These are phyloP conservation scores for Epinephelus coioides DNA, from an alignment of 2,797 vertebrate species.

Conservation along the genomic window DNA sequence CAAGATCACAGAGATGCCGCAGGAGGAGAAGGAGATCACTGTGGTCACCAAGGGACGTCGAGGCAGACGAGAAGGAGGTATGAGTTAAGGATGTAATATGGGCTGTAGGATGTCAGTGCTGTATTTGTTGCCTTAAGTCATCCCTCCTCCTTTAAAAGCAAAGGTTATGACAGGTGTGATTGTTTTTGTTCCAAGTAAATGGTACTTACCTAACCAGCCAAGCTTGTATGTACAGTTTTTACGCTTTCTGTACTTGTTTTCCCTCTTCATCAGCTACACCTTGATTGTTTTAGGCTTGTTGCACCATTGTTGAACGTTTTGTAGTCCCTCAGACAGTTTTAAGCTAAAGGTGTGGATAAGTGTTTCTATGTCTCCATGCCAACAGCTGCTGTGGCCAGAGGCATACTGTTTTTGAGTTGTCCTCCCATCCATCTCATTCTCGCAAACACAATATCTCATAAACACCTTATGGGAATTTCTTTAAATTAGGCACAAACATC, in stretches of 20 bases:
- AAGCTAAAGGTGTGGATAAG: not conserved
- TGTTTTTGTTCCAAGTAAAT: conserved; percentile 13
- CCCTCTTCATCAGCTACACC: not conserved
- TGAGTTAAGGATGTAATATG: not conserved
- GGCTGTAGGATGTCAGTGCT: not conserved
- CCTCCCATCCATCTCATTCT: too few relatives aligned
- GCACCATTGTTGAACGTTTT: not conserved
- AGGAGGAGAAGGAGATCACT: conserved; percentile 92
- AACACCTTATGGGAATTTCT: too few relatives aligned
- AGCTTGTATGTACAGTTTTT: conserved; percentile 11
- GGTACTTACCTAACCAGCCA: conserved; percentile 3
- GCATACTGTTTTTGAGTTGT: too few relatives aligned
- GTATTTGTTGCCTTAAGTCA: not conserved
- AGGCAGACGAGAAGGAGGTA: conserved; percentile 90
- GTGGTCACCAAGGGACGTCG: conserved; percentile 91
- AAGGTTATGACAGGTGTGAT: not conserved
- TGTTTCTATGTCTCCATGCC: not conserved
- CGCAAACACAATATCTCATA: too few relatives aligned
- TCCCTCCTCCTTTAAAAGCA: not conserved
- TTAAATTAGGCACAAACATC: too few relatives aligned
- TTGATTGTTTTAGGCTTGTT: too few relatives aligned
- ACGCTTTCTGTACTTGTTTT: not conserved
- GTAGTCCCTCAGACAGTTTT: not conserved
- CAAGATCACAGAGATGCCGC: conserved; percentile 94
- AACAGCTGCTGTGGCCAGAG: too few relatives aligned